Conservation (phyloP, 2,888 invertebrate genomes). For the Sarcophaga variegata region DNA sequence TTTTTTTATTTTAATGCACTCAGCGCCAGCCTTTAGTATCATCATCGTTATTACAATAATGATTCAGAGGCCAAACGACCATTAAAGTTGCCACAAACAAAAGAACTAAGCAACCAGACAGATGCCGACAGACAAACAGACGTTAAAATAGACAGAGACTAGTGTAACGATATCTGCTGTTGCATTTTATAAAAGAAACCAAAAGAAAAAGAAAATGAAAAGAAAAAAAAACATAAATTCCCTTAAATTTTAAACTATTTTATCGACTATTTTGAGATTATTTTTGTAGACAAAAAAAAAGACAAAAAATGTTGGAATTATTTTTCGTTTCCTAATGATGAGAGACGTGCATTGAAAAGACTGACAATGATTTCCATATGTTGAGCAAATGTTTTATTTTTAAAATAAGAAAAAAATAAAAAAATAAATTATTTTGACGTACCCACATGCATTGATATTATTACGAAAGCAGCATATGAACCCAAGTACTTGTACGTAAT, state of each 20-base stretch:
- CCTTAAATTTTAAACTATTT: not conserved
- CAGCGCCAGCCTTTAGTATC: not conserved
- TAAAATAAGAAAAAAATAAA: not conserved
- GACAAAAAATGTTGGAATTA: no score
- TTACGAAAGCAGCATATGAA: no score
- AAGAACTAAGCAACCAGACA: slow-evolving; percentile 1
- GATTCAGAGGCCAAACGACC: not conserved
- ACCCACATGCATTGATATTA: not conserved
- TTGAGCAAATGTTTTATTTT: slow-evolving; percentile 41
- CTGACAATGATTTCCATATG: slow-evolving; percentile 44
- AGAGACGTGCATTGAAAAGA: not conserved
- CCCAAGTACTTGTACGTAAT: no score
- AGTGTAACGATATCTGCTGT: not conserved
- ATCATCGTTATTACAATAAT: not conserved
- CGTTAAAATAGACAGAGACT: not conserved
- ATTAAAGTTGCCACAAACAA: slow-evolving; percentile 11
- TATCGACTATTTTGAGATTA: not conserved
- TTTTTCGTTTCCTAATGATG: not conserved
- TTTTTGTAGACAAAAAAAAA: no score
- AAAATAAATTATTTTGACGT: not conserved
- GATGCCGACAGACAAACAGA: not conserved
- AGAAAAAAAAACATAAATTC: no score
- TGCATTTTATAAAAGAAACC: not conserved
- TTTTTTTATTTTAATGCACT: not conserved
- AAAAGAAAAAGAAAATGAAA: no score